Percentiles rank a stretch among this genome's conserved stretches.
Evolutionary conservation across 2,113 vertebrate species (phyloP).

Genomic region (Platichthys flesus): DNA sequence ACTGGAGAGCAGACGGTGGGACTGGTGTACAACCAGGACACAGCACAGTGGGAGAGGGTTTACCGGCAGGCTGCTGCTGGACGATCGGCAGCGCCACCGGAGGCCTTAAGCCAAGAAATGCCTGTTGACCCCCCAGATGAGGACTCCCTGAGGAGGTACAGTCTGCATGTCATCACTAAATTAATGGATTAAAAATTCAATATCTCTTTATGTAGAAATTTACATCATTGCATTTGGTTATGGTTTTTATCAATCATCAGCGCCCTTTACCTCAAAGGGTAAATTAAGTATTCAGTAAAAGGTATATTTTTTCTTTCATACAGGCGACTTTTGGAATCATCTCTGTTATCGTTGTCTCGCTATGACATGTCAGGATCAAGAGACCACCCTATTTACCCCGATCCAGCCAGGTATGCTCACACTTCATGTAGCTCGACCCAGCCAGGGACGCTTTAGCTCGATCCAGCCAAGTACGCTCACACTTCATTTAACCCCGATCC

Average conservation of each 20-base stretch:
- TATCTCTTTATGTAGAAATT: too few species aligned
- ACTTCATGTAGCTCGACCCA: neutral
- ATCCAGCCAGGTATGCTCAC: slow-evolving; percentile 90
- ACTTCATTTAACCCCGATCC: too few species aligned
- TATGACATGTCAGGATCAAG: slow-evolving; percentile 97
- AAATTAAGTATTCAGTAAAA: too few species aligned
- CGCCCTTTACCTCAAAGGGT: too few species aligned
- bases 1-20: slow-evolving; percentile 93
- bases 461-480: neutral
- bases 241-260: too few species aligned
- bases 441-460: slow-evolving; percentile 79
- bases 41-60: slow-evolving; percentile 94
- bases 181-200: too few species aligned
- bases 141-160: slow-evolving; percentile 96
- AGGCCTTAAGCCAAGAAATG: slow-evolving; percentile 99
- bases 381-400: slow-evolving; percentile 98
- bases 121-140: slow-evolving; percentile 96
- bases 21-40: slow-evolving; percentile 97
- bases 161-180: neutral
- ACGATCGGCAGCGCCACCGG: slow-evolving; percentile 87
- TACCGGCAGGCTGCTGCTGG: slow-evolving; percentile 90
- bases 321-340: slow-evolving; percentile 97
- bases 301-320: slow-evolving; percentile 52
- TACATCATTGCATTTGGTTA: too few species aligned
- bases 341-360: slow-evolving; percentile 94